Evolutionary conservation across 2,888 invertebrate species (phyloP).

Genomic region (Ethmia dodecea): DNA sequence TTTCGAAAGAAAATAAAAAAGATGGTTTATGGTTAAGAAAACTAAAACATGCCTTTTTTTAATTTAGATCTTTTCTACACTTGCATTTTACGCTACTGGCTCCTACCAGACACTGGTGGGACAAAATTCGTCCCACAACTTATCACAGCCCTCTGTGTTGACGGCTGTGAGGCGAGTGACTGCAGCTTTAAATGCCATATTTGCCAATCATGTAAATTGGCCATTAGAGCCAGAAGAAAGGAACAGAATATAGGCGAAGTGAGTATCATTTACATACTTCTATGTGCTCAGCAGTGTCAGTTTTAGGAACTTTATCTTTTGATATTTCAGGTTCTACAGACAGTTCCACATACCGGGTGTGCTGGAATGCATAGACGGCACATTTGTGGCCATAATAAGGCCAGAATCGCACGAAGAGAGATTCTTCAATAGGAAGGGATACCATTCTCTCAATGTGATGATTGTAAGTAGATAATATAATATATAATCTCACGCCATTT

Average conservation of each 20-base stretch:
- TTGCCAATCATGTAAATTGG: no score
- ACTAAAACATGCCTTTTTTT: no score
- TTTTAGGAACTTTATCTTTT: neutral
- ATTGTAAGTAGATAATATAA: no score
- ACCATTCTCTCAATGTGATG: conserved; percentile 16
- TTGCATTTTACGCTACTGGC: neutral
- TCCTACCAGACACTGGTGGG: neutral
- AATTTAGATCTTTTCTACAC: neutral
- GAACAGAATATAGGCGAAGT: no score
- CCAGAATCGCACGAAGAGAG: conserved; percentile 13
- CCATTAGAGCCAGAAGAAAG: no score
- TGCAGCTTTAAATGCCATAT: neutral
- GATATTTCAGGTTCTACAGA: conserved; percentile 1
- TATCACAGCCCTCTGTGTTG: neutral
- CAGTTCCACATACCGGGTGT: conserved; percentile 9
- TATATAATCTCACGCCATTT: no score
- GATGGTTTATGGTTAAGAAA: no score
- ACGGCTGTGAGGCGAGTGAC: neutral
- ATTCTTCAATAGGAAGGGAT: conserved; percentile 13
- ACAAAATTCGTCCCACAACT: neutral
- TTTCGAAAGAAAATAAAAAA: no score
- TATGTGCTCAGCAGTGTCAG: neutral
- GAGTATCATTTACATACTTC: neutral
- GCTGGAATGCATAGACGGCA: conserved; percentile 15
- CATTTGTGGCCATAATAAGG: conserved; percentile 15